Base-by-base conservation (phyloP, 1,140 invertebrate species). In the Drosophila tristis region DNA sequence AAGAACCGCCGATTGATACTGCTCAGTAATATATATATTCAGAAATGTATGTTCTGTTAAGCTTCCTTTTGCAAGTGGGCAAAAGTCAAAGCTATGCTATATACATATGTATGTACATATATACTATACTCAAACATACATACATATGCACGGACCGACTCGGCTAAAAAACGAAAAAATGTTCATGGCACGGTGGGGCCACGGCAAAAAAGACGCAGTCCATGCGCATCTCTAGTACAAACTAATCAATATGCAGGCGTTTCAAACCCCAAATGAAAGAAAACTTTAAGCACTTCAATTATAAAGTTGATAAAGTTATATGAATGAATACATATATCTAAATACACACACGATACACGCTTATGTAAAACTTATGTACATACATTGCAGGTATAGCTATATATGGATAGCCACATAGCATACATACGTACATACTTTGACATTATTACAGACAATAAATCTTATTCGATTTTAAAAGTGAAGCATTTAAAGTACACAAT, bases 241-340 rank as follows among this genome's bases (percentile, higher is more conserved):
- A 9, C 23, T 29, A 49, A 67, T 48, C n/a, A 48, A 67, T 42
- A 53, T n/a, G 5, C n/a, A 42, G 9, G 5, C 7, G 0, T 6
- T 31, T 44, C 20, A 23, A n/a, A 43, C 7, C 43, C 4, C 1
- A 15, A 23, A 43, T 15, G 42, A 43, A 13, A 13, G 11, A 51
- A n/a, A 16, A 44, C 26, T 39, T 26, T n/a, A 23, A 29, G 5
- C 5, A 67, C 9, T 55, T n/a, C 31, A 53, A 64, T 51, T 25
- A 13, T 39, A 39, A 39, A 39, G n/a, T 44, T 53, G 11, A 23
- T 8, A 39, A 44, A 54, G 50, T 42, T 23, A 55, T 55, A 60
- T 39, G 44, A 47, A 55, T 35, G 44, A 23, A 23, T 44, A 62
- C 45, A 45, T n/a, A 70, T 55, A 70, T 55, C 29, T 45, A 66